phyloP scores from a whole-genome alignment of 2,888 invertebrate species.

The Chrysolina haemoptera region DNA sequence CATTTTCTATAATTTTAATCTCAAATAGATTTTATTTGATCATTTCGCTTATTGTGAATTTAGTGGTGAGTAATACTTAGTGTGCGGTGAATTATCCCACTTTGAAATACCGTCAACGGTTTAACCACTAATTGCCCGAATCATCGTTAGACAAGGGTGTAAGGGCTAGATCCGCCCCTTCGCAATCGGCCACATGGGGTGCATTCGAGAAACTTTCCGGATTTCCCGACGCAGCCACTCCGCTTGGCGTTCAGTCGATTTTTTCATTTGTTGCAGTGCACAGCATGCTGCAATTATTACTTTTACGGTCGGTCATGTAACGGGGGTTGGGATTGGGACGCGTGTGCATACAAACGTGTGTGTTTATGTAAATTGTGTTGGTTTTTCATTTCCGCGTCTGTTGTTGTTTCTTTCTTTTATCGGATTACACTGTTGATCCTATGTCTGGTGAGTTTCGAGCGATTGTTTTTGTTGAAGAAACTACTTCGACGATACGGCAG shows the following conservation, averaged over 20 bases:
- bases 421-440: neutral
- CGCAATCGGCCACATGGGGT: constrained; percentile 29
- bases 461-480: neutral
- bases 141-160: neutral
- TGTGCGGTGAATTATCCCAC: neutral
- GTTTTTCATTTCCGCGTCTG: constrained; percentile 24
- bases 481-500: no score
- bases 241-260: constrained; percentile 33
- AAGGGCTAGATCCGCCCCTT: constrained; percentile 28
- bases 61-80: no score
- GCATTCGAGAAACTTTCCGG: constrained; percentile 23
- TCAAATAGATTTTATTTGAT: no score
- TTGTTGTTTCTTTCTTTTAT: neutral
- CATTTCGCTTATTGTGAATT: no score
- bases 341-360: constrained; percentile 1
- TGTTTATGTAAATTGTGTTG: constrained; percentile 24
- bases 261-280: constrained; percentile 29
- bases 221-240: constrained; percentile 13
- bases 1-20: no score
- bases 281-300: constrained; percentile 11
- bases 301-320: constrained; percentile 15
- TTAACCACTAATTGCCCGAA: constrained; percentile 10
- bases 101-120: neutral
- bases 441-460: neutral
- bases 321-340: constrained; percentile 12